Conservation (phyloP, 1,140 invertebrate genomes). For the Cydia strobilella region DNA sequence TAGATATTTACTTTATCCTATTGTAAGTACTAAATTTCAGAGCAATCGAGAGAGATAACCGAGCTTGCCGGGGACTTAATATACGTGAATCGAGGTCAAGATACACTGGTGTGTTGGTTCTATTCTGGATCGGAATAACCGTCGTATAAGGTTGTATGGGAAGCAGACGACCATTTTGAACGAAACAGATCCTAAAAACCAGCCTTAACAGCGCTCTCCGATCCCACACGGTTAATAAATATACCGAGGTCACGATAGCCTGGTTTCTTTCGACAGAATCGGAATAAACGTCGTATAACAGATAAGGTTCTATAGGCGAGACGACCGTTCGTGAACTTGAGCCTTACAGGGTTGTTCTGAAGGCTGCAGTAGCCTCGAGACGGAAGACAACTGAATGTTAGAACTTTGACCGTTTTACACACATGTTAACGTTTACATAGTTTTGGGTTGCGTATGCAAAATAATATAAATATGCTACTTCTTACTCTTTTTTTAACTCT, state of each 20-base stretch:
- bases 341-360: constrained; percentile 6
- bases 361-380: not conserved
- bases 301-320: not conserved
- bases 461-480: too few relatives aligned
- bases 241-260: not conserved
- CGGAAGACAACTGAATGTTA: not conserved
- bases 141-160: too few relatives aligned
- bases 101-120: too few relatives aligned
- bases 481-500: too few relatives aligned
- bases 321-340: constrained; percentile 14
- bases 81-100: too few relatives aligned
- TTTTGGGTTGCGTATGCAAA: too few relatives aligned
- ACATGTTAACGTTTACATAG: not conserved
- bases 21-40: too few relatives aligned
- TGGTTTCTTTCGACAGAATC: not conserved
- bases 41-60: too few relatives aligned
- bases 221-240: not conserved
- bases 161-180: too few relatives aligned
- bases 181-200: not conserved
- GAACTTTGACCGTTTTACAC: not conserved
- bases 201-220: not conserved
- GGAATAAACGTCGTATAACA: not conserved
- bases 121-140: too few relatives aligned
- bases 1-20: too few relatives aligned
- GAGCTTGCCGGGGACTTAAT: too few relatives aligned